These are phyloP conservation scores for Spea hammondii DNA, from an alignment of 2,797 vertebrate species.

Conservation along the genomic window DNA sequence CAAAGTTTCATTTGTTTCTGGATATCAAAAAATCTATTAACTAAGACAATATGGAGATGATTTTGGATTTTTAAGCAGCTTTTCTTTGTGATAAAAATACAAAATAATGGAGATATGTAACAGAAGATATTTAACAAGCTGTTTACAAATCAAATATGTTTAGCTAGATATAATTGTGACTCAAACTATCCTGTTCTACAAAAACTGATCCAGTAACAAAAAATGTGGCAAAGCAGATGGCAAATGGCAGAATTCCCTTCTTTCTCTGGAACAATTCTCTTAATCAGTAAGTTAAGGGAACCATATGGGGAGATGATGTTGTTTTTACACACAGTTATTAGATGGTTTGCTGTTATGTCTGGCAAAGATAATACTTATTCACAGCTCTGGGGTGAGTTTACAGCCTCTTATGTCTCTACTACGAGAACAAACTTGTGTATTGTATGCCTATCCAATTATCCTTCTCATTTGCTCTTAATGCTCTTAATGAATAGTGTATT, in stretches of 20 bases:
- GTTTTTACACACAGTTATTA: constrained; percentile 11
- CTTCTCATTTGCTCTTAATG: no score
- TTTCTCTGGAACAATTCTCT: constrained; percentile 17
- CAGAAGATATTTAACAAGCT: no score
- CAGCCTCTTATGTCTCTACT: not conserved
- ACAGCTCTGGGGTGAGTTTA: not conserved
- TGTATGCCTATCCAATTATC: no score
- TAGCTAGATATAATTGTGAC: not conserved
- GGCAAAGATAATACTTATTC: constrained; percentile 11
- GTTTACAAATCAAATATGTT: no score
- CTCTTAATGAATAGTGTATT: no score
- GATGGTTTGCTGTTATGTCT: not conserved
- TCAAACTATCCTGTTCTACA: not conserved
- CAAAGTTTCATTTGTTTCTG: no score
- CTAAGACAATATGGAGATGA: no score
- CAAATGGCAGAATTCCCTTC: constrained; percentile 19
- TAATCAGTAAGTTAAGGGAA: constrained; percentile 17
- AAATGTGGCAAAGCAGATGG: constrained; percentile 23
- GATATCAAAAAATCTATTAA: no score
- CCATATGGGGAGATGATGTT: constrained; percentile 18
- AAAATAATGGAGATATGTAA: no score
- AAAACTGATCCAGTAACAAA: not conserved
- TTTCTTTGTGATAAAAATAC: no score
- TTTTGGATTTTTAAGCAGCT: no score
- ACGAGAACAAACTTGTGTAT: not conserved